These are phyloP conservation scores for Dolomedes plantarius DNA, from an alignment of 2,888 invertebrate genomes.

Conservation along the genomic window DNA sequence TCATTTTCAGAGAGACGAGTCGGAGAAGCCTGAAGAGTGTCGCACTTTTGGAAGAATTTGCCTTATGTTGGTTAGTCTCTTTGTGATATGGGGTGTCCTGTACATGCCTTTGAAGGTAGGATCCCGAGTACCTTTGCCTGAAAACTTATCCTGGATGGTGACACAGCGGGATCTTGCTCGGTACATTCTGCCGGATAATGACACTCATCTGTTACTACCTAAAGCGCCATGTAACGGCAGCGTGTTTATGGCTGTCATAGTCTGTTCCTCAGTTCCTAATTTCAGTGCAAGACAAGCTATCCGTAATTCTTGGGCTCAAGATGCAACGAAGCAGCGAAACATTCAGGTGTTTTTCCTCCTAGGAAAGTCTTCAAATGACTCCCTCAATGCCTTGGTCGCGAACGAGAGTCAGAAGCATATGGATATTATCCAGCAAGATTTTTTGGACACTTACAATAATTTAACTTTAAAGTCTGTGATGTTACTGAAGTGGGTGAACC, in stretches of 20 bases:
- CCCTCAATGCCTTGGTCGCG: conserved; percentile 81
- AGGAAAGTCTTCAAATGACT: conserved; percentile 81
- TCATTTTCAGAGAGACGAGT: conserved; percentile 50
- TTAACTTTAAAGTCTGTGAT: conserved; percentile 89
- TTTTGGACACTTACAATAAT: conserved; percentile 90
- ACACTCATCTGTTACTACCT: conserved; percentile 37
- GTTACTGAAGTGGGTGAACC: conserved; percentile 87
- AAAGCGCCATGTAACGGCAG: conserved; percentile 37
- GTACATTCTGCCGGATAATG: conserved; percentile 60
- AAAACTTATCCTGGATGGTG: conserved; percentile 61
- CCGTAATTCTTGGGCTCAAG: conserved; percentile 65
- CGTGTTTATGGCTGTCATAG: conserved; percentile 54
- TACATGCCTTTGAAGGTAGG: conserved; percentile 42
- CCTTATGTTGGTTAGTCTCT: conserved; percentile 35
- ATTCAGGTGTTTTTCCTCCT: conserved; percentile 80
- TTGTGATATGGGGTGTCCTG: conserved; percentile 66
- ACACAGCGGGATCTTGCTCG: conserved; percentile 41
- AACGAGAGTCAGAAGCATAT: conserved; percentile 83
- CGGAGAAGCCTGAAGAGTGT: conserved; percentile 44
- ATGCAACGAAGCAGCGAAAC: conserved; percentile 4
- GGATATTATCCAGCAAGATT: conserved; percentile 89
- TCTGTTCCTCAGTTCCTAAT: conserved; percentile 70
- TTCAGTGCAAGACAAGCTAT: conserved; percentile 65
- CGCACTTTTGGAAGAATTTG: conserved; percentile 16
- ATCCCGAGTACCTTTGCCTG: conserved; percentile 40